Percentiles rank a stretch among this genome's conserved stretches.
Conservation (phyloP, 2,113 vertebrate species). For the Fregata magnificens region DNA sequence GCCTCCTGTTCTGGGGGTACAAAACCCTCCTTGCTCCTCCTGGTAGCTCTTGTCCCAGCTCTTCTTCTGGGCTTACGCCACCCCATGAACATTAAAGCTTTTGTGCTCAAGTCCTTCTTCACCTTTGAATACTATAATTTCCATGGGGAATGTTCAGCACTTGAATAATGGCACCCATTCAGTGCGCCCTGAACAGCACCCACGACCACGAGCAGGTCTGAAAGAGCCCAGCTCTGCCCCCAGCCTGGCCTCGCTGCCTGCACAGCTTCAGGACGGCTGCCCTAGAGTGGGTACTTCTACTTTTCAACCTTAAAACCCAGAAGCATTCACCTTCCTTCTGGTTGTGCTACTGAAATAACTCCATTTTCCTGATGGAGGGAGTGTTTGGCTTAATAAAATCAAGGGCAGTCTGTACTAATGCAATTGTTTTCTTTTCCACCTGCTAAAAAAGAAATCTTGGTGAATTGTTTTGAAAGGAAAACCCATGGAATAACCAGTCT, state of each 20-base stretch:
- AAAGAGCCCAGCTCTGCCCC: not conserved
- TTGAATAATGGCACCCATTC: not conserved
- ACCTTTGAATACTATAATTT: not conserved
- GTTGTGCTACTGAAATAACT: not conserved
- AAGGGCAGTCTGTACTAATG: not conserved
- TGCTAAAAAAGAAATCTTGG: not conserved
- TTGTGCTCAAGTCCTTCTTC: not conserved
- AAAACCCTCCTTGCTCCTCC: not conserved
- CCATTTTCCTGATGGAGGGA: not conserved
- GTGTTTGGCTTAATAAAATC: not conserved
- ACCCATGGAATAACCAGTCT: not conserved
- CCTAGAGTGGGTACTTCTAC: rapidly evolving
- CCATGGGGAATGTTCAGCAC: not conserved
- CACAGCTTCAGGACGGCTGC: not conserved
- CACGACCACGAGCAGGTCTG: not conserved
- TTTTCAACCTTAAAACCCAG: not conserved
- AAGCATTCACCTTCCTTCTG: not conserved
- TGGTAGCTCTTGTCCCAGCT: not conserved
- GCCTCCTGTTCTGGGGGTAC: not conserved
- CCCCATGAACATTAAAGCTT: not conserved
- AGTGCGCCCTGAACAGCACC: not conserved
- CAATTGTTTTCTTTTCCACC: not conserved
- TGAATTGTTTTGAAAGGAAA: not conserved
- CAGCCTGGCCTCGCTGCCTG: not conserved
- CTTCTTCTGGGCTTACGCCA: not conserved